Conservation (phyloP, 2,888 invertebrate species). For the Sinodicranocentrus sp. region DNA sequence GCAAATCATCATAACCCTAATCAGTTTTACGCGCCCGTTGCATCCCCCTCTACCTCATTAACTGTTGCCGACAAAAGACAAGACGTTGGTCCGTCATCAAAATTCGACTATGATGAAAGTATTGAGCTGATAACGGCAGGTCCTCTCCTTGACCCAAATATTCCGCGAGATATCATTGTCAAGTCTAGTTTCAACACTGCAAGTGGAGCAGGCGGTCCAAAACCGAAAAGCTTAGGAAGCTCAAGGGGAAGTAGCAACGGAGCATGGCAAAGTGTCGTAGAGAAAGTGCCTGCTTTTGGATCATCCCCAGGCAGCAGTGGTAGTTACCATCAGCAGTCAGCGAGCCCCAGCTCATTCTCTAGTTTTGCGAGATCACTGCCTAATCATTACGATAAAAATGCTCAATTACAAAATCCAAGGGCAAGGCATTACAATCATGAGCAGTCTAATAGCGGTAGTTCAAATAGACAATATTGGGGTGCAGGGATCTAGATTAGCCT, state of each 20-base stretch:
- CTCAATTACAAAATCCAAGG: constrained; percentile 35
- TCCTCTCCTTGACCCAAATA: constrained; percentile 56
- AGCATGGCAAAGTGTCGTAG: constrained; percentile 50
- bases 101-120: constrained; percentile 68
- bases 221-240: constrained; percentile 43
- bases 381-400: constrained; percentile 59
- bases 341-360: constrained; percentile 20
- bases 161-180: constrained; percentile 72
- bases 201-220: constrained; percentile 35
- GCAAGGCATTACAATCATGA: not conserved
- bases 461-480: constrained; percentile 56
- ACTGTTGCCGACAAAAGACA: constrained; percentile 39
- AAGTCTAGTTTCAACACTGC: constrained; percentile 72
- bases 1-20: constrained; percentile 34
- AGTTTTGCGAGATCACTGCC: constrained; percentile 37
- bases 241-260: constrained; percentile 1
- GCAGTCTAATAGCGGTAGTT: constrained; percentile 39
- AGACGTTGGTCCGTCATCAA: constrained; percentile 10
- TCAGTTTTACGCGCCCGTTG: not conserved
- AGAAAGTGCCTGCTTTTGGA: constrained; percentile 46
- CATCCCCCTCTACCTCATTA: constrained; percentile 18
- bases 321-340: not conserved
- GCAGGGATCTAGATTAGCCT: constrained; percentile 48
- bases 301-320: not conserved
- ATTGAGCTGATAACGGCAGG: constrained; percentile 71